Evolutionary conservation across 2,797 vertebrate genomes (phyloP).

Genomic region (Novumbra hubbsi): DNA sequence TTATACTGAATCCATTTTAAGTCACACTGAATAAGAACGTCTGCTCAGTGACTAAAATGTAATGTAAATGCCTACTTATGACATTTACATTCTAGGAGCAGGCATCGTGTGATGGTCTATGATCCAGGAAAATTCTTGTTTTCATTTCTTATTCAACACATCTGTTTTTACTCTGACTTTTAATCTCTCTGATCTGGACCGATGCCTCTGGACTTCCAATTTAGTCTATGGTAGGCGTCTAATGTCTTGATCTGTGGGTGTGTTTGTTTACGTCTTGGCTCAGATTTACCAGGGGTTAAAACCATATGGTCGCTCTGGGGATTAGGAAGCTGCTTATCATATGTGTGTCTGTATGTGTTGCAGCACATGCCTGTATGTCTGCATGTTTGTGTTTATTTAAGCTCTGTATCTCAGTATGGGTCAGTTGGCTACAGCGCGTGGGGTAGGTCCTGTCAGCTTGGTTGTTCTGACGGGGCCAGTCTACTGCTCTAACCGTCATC

Average conservation of each 20-base stretch:
- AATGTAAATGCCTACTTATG: constrained; percentile 30
- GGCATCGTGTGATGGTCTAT: not conserved
- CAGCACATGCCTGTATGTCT: constrained; percentile 7
- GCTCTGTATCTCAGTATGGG: not conserved
- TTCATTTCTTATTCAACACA: not conserved
- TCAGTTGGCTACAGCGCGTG: not conserved
- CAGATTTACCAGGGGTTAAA: constrained; percentile 3
- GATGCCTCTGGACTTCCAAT: constrained; percentile 5
- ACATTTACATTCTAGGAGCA: constrained; percentile 7
- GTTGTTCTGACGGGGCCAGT: constrained; percentile 17
- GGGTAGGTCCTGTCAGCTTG: not conserved
- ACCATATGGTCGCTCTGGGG: not conserved
- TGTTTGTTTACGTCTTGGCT: not conserved
- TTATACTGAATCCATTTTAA: too few relatives aligned
- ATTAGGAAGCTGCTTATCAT: not conserved
- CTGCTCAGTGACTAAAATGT: too few relatives aligned
- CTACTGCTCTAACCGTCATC: not conserved
- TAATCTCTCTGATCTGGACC: constrained; percentile 12
- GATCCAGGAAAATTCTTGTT: not conserved
- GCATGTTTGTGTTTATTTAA: not conserved
- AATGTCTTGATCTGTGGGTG: constrained; percentile 13
- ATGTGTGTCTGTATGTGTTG: not conserved
- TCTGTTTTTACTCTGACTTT: not conserved
- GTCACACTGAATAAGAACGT: too few relatives aligned
- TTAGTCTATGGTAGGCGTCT: constrained; percentile 7